Evolutionary conservation across 2,113 vertebrate species (phyloP), one percentile per base, ranked within the genome.

Genomic region (Callithrix jacchus): DNA sequence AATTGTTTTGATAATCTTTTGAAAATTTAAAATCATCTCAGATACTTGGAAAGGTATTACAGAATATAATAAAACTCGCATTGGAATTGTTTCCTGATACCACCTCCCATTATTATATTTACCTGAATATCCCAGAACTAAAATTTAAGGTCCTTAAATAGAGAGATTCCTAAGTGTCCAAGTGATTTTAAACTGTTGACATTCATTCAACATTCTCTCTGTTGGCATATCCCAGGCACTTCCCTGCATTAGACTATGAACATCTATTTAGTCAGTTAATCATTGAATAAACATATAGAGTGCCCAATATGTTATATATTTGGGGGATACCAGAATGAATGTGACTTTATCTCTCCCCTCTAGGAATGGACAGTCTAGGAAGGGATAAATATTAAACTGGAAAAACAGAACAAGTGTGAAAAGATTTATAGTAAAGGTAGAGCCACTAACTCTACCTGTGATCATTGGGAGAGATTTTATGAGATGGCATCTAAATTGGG

Each of bases 1-100:
- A 56, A n/a, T 88, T 76, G 1, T 83, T 96, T 89, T 89, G 70
- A 56, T 95, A 74, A 93, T 52, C 52, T 87, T 80, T 87, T 70
- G 54, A 81, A 90, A 93, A 83, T 89, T 86, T 82, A n/a, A 91
- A 93, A 82, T 89, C 47, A 73, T 68, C 88, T 89, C 21, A 95
- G 56, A 94, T 76, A n/a, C 10, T 96, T 96, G 49, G 40, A 66
- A 82, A 94, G 56, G 8, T 91, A 77, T 86, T 95, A 68, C 0
- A 91, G 42, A 68, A 20, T 94, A 52, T 74, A 73, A 64, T 89
- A 89, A 85, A 95, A 58, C 40, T 68, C 74, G 32, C 18, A 3
- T 91, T 86, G 42, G 30, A 58, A 76, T 45, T 94, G 13, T 93
- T 85, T 87, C 45, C 58, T 40, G 6, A 52, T 66, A 12, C 94